These are phyloP conservation scores for Ditula angustiorana DNA, from an alignment of 2,888 invertebrate species.

Conservation along the genomic window DNA sequence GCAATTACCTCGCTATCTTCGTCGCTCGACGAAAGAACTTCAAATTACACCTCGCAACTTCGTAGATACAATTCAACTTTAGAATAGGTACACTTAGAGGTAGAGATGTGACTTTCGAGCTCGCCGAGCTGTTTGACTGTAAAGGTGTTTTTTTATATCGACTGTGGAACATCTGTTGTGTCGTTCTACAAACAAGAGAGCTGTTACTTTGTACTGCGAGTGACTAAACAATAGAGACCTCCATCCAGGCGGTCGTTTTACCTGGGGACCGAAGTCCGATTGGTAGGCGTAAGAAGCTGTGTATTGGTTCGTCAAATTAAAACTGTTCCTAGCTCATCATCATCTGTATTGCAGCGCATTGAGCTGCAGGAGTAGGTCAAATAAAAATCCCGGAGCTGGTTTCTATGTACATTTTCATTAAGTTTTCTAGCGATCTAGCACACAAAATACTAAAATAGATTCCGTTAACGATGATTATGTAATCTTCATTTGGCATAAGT, in stretches of 20 bases:
- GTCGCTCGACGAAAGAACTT: conserved; percentile 56
- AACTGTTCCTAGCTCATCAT: not conserved
- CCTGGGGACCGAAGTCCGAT: not conserved
- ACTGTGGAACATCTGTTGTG: not conserved
- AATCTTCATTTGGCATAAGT: too few species aligned
- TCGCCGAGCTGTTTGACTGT: not conserved
- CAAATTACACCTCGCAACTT: conserved; percentile 54
- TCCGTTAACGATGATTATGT: too few species aligned
- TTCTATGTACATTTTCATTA: too few species aligned
- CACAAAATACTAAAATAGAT: too few species aligned
- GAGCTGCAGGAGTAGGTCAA: too few species aligned
- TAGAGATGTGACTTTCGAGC: conserved; percentile 53
- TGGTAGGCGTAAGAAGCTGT: not conserved
- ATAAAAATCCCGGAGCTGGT: too few species aligned
- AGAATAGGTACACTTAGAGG: conserved; percentile 58
- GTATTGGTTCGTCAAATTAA: not conserved
- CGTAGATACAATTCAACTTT: conserved; percentile 64
- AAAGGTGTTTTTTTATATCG: not conserved
- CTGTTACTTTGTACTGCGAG: not conserved
- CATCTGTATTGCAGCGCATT: not conserved
- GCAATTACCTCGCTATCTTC: conserved; percentile 61
- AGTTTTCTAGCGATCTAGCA: too few species aligned
- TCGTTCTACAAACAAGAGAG: not conserved
- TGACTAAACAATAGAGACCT: not conserved
- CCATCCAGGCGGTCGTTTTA: not conserved